Conservation (phyloP, 2,888 invertebrate species). For the Agriopis marginaria region DNA sequence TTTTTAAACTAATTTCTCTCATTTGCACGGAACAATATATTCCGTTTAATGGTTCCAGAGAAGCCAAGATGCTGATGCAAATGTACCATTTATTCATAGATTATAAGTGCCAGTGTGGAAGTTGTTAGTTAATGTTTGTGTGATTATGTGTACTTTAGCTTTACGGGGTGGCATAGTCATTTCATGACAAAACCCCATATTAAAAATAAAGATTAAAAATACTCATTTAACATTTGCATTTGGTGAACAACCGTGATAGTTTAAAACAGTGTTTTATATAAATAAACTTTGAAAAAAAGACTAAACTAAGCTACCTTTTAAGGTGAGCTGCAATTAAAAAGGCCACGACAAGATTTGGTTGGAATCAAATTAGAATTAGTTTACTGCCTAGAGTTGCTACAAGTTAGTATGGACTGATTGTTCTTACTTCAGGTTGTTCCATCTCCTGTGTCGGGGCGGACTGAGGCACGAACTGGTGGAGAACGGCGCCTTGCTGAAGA, state of each 20-base stretch:
- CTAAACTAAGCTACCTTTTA: neutral
- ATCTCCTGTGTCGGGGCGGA: constrained; percentile 80
- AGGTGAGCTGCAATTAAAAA: neutral
- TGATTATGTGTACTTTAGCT: too few relatives aligned
- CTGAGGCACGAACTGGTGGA: constrained; percentile 81
- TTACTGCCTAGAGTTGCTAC: neutral
- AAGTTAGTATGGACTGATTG: neutral
- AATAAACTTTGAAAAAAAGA: neutral
- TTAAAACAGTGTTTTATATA: too few relatives aligned
- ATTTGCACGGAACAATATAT: constrained; percentile 33
- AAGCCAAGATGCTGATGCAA: too few relatives aligned
- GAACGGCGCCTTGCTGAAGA: constrained; percentile 72
- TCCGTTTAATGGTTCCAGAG: neutral
- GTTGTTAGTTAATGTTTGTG: too few relatives aligned
- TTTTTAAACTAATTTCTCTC: constrained; percentile 38
- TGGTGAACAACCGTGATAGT: too few relatives aligned
- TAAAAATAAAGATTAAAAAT: too few relatives aligned
- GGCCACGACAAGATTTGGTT: neutral
- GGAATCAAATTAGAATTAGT: neutral
- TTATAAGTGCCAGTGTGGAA: too few relatives aligned
- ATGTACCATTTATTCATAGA: too few relatives aligned
- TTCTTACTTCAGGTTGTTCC: constrained; percentile 78
- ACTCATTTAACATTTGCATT: neutral
- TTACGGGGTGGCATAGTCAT: too few relatives aligned
- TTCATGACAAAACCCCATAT: too few relatives aligned